phyloP scores from a whole-genome alignment of 2,113 vertebrate species.

The Dipodomys stephensi region DNA sequence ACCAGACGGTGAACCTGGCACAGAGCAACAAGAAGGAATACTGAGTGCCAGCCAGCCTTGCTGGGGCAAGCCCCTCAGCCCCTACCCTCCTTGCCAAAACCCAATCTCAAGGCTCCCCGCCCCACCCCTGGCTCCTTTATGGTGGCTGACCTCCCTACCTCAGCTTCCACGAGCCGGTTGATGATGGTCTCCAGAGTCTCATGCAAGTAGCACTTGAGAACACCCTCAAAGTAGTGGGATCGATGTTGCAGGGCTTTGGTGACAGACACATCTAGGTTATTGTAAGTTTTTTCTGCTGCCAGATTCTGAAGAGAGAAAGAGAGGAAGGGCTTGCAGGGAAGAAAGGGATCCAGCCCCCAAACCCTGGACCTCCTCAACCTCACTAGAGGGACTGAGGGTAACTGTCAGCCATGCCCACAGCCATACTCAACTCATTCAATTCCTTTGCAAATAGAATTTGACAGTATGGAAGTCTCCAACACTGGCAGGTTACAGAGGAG shows the following conservation, averaged over 20 bases:
- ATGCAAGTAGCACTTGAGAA: slow-evolving; percentile 94
- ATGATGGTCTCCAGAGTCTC: slow-evolving; percentile 97
- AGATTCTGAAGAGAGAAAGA: slow-evolving; percentile 89
- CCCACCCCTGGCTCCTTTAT: not conserved
- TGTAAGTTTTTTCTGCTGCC: slow-evolving; percentile 98
- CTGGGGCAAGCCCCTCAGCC: not conserved
- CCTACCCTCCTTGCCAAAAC: not conserved
- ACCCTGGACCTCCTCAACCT: not conserved
- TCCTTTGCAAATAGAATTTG: slow-evolving; percentile 52
- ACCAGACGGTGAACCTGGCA: slow-evolving; percentile 96
- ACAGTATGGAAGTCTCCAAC: slow-evolving; percentile 31
- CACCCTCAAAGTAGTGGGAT: slow-evolving; percentile 98
- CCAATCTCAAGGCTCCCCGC: not conserved
- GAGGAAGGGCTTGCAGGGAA: not conserved
- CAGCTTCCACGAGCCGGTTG: slow-evolving; percentile 96
- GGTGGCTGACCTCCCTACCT: slow-evolving; percentile 86
- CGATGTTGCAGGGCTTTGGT: slow-evolving; percentile 97
- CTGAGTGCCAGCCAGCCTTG: slow-evolving; percentile 37
- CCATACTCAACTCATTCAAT: not conserved
- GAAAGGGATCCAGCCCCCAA: not conserved
- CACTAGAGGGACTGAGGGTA: not conserved
- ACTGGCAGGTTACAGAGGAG: slow-evolving; percentile 14
- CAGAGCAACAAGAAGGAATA: not conserved
- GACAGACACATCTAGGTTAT: slow-evolving; percentile 97
- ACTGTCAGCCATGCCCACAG: slow-evolving; percentile 7